Percentiles rank a stretch among this genome's conserved stretches.
phyloP scores from a whole-genome alignment of 2,797 vertebrate genomes.

The Clarias platycephalus region DNA sequence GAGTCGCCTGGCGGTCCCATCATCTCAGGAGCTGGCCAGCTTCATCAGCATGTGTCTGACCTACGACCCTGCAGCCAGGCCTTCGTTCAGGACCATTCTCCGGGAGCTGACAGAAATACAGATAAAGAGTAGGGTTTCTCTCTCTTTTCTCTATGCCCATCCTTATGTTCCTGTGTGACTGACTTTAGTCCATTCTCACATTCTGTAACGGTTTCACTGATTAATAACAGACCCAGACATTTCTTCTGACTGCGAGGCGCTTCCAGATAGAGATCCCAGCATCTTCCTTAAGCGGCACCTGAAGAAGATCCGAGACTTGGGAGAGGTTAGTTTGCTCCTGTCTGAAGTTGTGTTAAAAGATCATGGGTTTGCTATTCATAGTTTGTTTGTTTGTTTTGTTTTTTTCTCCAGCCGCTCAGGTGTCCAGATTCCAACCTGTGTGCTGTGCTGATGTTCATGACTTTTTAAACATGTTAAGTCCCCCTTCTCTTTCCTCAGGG shows the following conservation, averaged over 20 bases:
- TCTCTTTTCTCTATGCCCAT: background rate
- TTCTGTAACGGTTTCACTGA: background rate
- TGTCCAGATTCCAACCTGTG: too few species aligned
- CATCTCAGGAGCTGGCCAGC: slow-evolving; percentile 80
- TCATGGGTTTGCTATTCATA: background rate
- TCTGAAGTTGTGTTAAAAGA: background rate
- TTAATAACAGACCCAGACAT: slow-evolving; percentile 77
- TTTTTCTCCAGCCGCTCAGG: background rate
- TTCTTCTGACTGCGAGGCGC: slow-evolving; percentile 70
- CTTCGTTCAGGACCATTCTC: slow-evolving; percentile 83
- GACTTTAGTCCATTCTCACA: background rate
- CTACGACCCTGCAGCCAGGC: slow-evolving; percentile 80
- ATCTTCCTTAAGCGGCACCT: slow-evolving; percentile 89
- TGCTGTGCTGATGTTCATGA: too few species aligned
- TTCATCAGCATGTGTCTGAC: slow-evolving; percentile 86
- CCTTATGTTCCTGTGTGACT: background rate
- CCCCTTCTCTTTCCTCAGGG: slow-evolving; percentile 72
- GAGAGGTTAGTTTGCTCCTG: slow-evolving; percentile 76
- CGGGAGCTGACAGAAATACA: slow-evolving; percentile 86
- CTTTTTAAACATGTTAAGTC: too few species aligned
- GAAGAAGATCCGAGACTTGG: slow-evolving; percentile 84
- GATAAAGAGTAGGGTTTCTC: slow-evolving; percentile 75
- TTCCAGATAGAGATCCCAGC: slow-evolving; percentile 72
- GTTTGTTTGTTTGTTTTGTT: background rate
- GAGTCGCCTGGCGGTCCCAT: slow-evolving; percentile 78